Percentiles rank a stretch among this genome's conserved stretches.
These are phyloP conservation scores for Amblyjoppa proteus DNA, from an alignment of 2,888 invertebrate species.

Conservation along the genomic window DNA sequence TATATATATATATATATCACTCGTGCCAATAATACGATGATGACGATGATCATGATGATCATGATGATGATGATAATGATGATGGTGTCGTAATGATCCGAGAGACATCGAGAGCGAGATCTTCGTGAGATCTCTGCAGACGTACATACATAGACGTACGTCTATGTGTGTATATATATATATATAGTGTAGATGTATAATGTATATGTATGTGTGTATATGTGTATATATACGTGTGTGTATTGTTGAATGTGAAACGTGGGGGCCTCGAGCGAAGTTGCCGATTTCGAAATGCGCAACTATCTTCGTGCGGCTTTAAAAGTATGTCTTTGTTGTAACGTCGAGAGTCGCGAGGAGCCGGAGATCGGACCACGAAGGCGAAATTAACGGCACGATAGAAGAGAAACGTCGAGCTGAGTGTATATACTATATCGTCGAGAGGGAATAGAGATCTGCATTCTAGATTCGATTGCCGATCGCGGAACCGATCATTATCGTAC, in stretches of 20 bases:
- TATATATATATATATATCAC: constrained; percentile 29
- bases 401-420: constrained; percentile 35
- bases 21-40: constrained; percentile 59
- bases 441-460: constrained; percentile 68
- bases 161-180: not conserved
- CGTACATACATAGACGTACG: constrained; percentile 22
- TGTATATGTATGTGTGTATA: not conserved
- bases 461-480: constrained; percentile 69
- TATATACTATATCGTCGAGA: constrained; percentile 28
- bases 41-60: constrained; percentile 30
- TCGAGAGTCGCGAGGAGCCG: constrained; percentile 34
- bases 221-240: not conserved
- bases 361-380: constrained; percentile 57
- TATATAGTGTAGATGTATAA: not conserved
- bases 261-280: constrained; percentile 37
- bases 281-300: constrained; percentile 62
- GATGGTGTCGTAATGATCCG: constrained; percentile 66
- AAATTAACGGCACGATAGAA: constrained; percentile 67
- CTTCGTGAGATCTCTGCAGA: constrained; percentile 47
- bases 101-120: constrained; percentile 52
- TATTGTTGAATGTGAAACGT: constrained; percentile 25
- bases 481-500: constrained; percentile 68
- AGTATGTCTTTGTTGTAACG: constrained; percentile 49
- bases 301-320: constrained; percentile 51
- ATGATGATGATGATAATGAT: constrained; percentile 54